Evolutionary conservation across 2,797 vertebrate species (phyloP).

Genomic region (Lepidocolaptes lacrymiger): DNA sequence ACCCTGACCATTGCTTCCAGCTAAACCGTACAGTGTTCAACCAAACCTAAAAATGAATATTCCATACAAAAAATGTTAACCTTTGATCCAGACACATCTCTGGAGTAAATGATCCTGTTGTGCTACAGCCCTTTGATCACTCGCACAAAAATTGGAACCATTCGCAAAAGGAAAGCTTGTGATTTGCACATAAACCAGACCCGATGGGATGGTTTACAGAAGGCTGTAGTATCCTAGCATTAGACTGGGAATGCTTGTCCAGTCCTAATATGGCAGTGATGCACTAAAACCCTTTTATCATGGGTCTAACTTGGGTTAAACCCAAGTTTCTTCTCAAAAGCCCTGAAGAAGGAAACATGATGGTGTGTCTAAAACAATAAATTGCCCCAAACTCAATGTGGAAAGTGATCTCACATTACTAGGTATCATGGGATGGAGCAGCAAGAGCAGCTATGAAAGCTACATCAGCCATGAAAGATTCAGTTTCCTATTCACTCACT

Average conservation of each 20-base stretch:
- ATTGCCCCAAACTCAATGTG: background rate
- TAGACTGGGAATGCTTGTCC: background rate
- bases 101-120: conserved; percentile 53
- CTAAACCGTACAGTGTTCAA: background rate
- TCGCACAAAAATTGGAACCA: conserved; percentile 65
- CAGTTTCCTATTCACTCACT: conserved; percentile 16
- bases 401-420: background rate
- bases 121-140: conserved; percentile 66
- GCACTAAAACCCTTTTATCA: background rate
- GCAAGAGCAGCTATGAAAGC: background rate
- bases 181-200: conserved; percentile 58
- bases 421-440: background rate
- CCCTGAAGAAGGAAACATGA: background rate
- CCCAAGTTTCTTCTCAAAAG: background rate
- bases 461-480: background rate
- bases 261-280: rapidly evolving
- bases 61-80: conserved; percentile 63
- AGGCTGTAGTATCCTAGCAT: background rate
- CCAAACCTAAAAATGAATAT: conserved; percentile 49
- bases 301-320: background rate
- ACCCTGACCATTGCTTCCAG: background rate
- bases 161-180: conserved; percentile 52
- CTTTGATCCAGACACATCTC: conserved; percentile 64
- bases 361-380: background rate
- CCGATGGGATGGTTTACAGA: conserved; percentile 6